Evolutionary conservation across 1,140 invertebrate species (phyloP), one percentile per base, ranked within the genome.

Genomic region (Scaptomyza montana): DNA sequence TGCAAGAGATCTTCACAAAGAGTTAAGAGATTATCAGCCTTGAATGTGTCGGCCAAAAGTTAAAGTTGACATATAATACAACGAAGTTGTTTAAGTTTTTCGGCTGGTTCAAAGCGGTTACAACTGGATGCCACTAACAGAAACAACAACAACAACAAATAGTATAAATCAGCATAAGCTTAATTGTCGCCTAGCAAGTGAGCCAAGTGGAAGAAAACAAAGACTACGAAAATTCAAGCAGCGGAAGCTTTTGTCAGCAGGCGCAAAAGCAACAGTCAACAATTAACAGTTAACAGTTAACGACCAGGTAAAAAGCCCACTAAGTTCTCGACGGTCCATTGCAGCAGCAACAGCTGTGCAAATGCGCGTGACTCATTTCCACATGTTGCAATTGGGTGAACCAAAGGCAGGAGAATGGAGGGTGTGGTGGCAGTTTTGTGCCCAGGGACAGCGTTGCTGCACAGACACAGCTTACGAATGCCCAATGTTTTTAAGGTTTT

Each of bases 51-150:
- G 30, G 30, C 30, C 30, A 33, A 33, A 33, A 33, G 30, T 33
- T 33, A 33, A 33, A 33, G 30, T 33, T 33, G 30, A 33, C 3
- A 25, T 30, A 30, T 30, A 30, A 36, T 7, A 36, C 33, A 36
- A 36, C 33, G 7, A 36, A 36, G 33, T 33, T 12, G 50, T 33
- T 39, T 45, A 41, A 55, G 10, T 33, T 30, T 73, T 73, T 47
- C 46, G 49, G 50, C 49, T 56, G 73, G 80, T 66, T 79, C 39
- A 56, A 84, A 84, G 80, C 56, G 59, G 72, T 84, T 77, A 60
- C 10, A 59, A 70, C 80, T 67, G 64, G 57, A 49, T 55, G 30
- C 51, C 13, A 51, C 41, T 41, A 50, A 28, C 70, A 62, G 61
- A 46, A 57, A 30, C 16, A 39, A 39, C 53, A 36, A 62, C 43